phyloP scores from a whole-genome alignment of 2,797 vertebrate genomes.

The Acipenser transmontanus region DNA sequence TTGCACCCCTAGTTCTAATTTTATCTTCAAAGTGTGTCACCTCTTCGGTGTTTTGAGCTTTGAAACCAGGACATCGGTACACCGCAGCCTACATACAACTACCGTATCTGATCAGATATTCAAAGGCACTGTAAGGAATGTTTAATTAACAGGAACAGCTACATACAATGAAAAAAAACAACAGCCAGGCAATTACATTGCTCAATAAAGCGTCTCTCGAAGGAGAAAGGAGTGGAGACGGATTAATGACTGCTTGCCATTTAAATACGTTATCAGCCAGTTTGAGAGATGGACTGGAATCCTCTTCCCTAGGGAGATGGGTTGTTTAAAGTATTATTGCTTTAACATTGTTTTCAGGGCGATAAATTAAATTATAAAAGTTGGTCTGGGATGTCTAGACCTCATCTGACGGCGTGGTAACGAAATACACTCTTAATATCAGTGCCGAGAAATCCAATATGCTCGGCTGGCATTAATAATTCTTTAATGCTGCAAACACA shows the following conservation, averaged over 20 bases:
- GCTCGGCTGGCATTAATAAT: slow-evolving; percentile 38
- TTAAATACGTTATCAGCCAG: slow-evolving; percentile 65
- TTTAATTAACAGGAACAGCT: slow-evolving; percentile 71
- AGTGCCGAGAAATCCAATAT: slow-evolving; percentile 38
- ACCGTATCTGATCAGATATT: slow-evolving; percentile 61
- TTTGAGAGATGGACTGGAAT: slow-evolving; percentile 47
- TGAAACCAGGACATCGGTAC: slow-evolving; percentile 64
- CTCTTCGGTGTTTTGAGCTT: slow-evolving; percentile 83
- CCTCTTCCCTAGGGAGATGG: slow-evolving; percentile 40
- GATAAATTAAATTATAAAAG: slow-evolving; percentile 56
- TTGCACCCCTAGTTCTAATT: slow-evolving; percentile 74
- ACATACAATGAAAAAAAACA: slow-evolving; percentile 69
- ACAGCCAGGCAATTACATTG: slow-evolving; percentile 64
- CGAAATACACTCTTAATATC: slow-evolving; percentile 36
- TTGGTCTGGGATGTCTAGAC: slow-evolving; percentile 36
- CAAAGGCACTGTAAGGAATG: slow-evolving; percentile 59
- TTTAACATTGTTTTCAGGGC: slow-evolving; percentile 46
- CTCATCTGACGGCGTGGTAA: slow-evolving; percentile 39
- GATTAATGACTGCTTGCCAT: slow-evolving; percentile 59
- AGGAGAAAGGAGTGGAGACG: slow-evolving; percentile 47
- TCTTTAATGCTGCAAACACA: slow-evolving; percentile 22
- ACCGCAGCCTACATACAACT: slow-evolving; percentile 48
- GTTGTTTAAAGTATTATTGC: slow-evolving; percentile 41
- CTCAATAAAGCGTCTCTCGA: slow-evolving; percentile 57
- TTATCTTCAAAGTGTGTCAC: slow-evolving; percentile 81